Evolutionary conservation across 2,113 vertebrate species (phyloP), one percentile per base, ranked within the genome.

Genomic region (Pollachius pollachius): DNA sequence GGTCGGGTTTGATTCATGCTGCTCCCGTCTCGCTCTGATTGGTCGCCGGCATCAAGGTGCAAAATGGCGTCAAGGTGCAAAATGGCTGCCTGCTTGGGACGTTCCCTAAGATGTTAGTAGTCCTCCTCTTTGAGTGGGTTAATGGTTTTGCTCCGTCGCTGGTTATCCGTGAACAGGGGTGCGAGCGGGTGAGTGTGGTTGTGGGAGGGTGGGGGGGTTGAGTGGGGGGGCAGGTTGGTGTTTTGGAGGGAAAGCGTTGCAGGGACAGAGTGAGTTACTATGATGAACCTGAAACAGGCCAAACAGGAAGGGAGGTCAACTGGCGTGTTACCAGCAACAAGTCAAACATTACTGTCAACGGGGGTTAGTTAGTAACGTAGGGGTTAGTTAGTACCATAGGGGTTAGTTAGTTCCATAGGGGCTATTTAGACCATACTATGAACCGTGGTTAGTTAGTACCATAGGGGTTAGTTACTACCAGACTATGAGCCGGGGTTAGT

Each of bases 221-320:
- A 15, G 25, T 25, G 60, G 18, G 60, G 54, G 19, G 60, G 19
- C 19, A 19, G n/a, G n/a, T 60, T 5, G n/a, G 57, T 59, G 15
- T 60, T 23, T 93, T 75, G 95, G 92, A 94, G 94, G 95, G 94
- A 95, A 97, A 98, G 95, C 95, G 95, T 95, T 94, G 89, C 92
- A 95, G 95, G 82, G 93, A 94, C 93, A 94, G 93, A 96, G 92
- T 95, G 95, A 95, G 93, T 92, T 94, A 95, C 93, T 97, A 96
- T 87, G 92, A 91, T 90, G 94, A 97, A 97, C 96, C 97, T 99
- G 94, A 87, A 99, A 98, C 91, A 94, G 96, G 94, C 94, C 94
- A 95, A 93, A 97, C 91, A 96, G 91, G 92, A 91, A 93, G 41
- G 8, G 94, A 65, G 69, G 62, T 81, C 75, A 81, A 21, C 72